Conservation (phyloP, 1,140 invertebrate species). For the Drosophila arawakana region DNA sequence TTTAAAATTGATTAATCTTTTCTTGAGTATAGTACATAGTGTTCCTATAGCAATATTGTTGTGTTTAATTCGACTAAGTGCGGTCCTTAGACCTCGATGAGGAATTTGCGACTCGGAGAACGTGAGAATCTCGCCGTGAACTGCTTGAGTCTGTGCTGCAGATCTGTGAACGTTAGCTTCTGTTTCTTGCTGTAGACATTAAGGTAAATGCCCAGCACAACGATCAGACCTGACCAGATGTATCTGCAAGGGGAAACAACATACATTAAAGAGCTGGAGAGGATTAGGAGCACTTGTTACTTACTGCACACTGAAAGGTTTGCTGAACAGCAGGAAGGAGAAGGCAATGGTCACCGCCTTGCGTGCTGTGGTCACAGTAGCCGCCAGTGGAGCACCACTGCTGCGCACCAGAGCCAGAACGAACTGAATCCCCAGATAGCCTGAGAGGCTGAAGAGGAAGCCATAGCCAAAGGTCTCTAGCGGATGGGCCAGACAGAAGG, state of each 20-base stretch:
- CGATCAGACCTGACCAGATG: constrained; percentile 94
- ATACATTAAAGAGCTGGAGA: neutral
- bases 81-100: constrained; percentile 71
- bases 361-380: constrained; percentile 94
- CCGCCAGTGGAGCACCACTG: constrained; percentile 95
- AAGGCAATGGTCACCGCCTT: constrained; percentile 97
- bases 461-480: constrained; percentile 93
- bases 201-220: constrained; percentile 95
- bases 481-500: constrained; percentile 91
- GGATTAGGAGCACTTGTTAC: constrained; percentile 77
- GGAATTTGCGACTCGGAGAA: constrained; percentile 73
- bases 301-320: constrained; percentile 97
- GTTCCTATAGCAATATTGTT: constrained; percentile 52
- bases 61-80: constrained; percentile 54
- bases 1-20: constrained; percentile 40
- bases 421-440: constrained; percentile 96
- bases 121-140: constrained; percentile 40
- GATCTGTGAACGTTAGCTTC: constrained; percentile 77
- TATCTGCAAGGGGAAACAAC: constrained; percentile 88
- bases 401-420: constrained; percentile 94
- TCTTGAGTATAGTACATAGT: constrained; percentile 60
- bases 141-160: constrained; percentile 64
- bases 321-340: constrained; percentile 97
- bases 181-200: constrained; percentile 93
- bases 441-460: constrained; percentile 93